phyloP scores from a whole-genome alignment of 2,888 invertebrate species.

The Acanthosepion pharaonis region DNA sequence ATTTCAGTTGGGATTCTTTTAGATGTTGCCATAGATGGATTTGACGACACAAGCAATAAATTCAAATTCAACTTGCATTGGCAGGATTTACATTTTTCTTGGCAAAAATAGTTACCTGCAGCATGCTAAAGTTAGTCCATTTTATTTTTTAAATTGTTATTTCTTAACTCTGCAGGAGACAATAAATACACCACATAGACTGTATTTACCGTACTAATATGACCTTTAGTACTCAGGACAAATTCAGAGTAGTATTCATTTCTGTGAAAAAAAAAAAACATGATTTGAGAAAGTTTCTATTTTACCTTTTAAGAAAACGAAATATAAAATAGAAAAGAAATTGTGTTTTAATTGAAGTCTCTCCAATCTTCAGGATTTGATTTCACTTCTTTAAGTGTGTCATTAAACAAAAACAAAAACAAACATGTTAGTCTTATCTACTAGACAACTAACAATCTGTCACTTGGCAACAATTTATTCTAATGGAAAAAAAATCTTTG shows the following conservation, averaged over 20 bases:
- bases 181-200: background rate
- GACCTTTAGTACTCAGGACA: too few species aligned
- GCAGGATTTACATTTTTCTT: too few species aligned
- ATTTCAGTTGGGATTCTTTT: too few species aligned
- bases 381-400: background rate
- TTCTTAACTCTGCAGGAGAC: background rate
- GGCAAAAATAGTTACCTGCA: too few species aligned
- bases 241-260: too few species aligned
- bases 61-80: too few species aligned
- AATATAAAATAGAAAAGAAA: background rate
- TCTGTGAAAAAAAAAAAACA: too few species aligned
- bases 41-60: too few species aligned
- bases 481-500: background rate
- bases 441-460: background rate
- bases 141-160: too few species aligned
- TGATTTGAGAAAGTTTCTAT: background rate
- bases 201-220: background rate
- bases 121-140: too few species aligned
- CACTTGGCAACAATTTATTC: background rate
- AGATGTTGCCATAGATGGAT: too few species aligned
- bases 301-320: background rate
- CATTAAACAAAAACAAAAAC: too few species aligned
- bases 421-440: background rate
- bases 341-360: background rate
- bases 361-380: background rate